Base-by-base conservation (phyloP, 1,140 invertebrate genomes). In the Aradophagus sp. region DNA sequence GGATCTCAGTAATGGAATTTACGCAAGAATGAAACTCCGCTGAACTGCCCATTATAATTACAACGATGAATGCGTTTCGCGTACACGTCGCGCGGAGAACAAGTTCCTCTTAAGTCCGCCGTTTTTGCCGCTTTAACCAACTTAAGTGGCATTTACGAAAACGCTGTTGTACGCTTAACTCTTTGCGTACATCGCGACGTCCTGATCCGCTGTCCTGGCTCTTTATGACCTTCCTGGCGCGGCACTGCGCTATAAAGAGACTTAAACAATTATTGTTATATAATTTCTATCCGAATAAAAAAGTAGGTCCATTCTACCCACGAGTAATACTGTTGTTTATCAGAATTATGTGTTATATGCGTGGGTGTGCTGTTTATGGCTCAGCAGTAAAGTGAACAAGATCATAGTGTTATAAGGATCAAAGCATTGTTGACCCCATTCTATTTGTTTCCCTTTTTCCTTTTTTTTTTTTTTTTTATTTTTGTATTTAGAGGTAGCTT, bases 1-100 rank as follows among this genome's bases (percentile, higher is more conserved):
- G 32, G 44, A 45, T 71, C 52, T 52, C 12, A n/a, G 36, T 66
- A 72, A 66, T 67, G 34, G 50, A 72, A 66, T 72, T 62, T 62
- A 56, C 56, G 56, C 31, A 45, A 66, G 62, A 61, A 56, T 55
- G 44, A 66, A 66, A 72, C 62, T 67, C 45, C 16, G 38, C 23
- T n/a, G 16, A 50, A 61, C 55, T 66, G 61, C 32, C 61, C 36
- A 39, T 62, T 48, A 38, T 72, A 61, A 72, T 62, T 66, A 62
- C 13, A 47, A 23, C 32, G 35, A 63, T 58, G 17, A 50, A 58
- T 58, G 36, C 26, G 44, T 47, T 52, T 44, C 27, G 32, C 20
- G 36, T 29, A 11, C 10, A n/a, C 11, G 0, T 36, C 35, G 29
- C 38, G 26, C 12, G 0, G 32, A 10, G n/a, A n/a, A 58, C 38